Base-by-base conservation (phyloP, 2,797 vertebrate genomes). In the Anabacerthia variegaticeps region DNA sequence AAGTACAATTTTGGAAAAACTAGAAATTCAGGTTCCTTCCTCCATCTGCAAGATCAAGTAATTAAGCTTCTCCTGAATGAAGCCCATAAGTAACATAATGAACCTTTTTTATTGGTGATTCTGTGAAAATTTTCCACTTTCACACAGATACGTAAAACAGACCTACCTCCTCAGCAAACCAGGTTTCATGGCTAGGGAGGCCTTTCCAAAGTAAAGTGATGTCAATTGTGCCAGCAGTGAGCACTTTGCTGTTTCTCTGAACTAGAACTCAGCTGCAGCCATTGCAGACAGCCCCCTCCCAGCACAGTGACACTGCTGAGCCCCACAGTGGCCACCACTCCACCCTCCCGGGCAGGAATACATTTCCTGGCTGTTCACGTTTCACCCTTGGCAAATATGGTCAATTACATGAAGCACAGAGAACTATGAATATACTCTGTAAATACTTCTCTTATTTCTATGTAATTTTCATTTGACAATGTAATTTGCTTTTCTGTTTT, bases 401-500 rank as follows among this genome's bases (percentile, higher is more conserved):
- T 84, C 61, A 66, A 11, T 27, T 87, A 54, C 43, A 69, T 59
- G 55, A 72, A 14, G 51, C 49, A 48, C 2, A 43, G 26, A 68
- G 49, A 89, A 92, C 12, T 41, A 52, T 6, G 74, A 26, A 44
- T 7, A 43, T 27, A 58, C 43, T 39, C 46, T 92, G 56, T n/a
- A 92, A 90, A 89, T 43, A 85, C 73, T 93, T 92, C 61, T 54
- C 79, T 77, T 86, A 73, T 90, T 95, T 89, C 67, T 62, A 74
- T 46, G 34, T 82, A 58, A 81, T 92, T 95, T 93, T 83, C 79
- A 76, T 67, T 73, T 92, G 81, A 87, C 83, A 85, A 86, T 55
- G 49, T 77, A 92, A 94, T 88, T 97, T 91, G 55, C 61, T 93
- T 91, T 94, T 88, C 72, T 96, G 62, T 88, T 87, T 89, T 88